Percentiles rank a stretch among this genome's conserved stretches.
These are phyloP conservation scores for Phalacrocorax brasilianus DNA, from an alignment of 2,113 vertebrate genomes.

Conservation along the genomic window DNA sequence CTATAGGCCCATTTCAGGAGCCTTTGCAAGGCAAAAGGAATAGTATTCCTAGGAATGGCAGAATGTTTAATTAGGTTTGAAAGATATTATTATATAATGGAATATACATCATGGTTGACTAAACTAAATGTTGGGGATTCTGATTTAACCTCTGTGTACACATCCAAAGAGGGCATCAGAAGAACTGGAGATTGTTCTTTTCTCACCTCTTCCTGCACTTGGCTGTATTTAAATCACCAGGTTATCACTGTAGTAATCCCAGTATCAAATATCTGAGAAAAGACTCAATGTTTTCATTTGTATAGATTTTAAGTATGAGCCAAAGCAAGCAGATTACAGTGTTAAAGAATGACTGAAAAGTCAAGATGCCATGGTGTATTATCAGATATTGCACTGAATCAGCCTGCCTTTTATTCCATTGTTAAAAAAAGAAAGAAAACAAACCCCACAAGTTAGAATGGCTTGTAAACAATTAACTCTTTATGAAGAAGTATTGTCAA, in stretches of 20 bases:
- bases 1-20: not conserved
- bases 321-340: not conserved
- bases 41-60: not conserved
- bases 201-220: not conserved
- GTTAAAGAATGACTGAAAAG: not conserved
- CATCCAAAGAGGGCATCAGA: not conserved
- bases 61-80: not conserved
- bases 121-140: not conserved
- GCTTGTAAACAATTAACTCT: not conserved
- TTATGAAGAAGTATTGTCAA: not conserved
- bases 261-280: not conserved
- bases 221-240: not conserved
- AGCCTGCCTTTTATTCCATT: not conserved
- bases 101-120: not conserved
- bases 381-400: not conserved
- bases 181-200: not conserved
- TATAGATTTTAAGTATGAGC: not conserved
- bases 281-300: not conserved
- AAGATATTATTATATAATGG: not conserved
- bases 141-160: not conserved
- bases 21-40: not conserved
- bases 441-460: not conserved
- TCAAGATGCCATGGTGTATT: not conserved
- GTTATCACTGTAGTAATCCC: not conserved
- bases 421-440: not conserved